phyloP scores from a whole-genome alignment of 2,113 vertebrate species.

The Gymnogyps californianus region DNA sequence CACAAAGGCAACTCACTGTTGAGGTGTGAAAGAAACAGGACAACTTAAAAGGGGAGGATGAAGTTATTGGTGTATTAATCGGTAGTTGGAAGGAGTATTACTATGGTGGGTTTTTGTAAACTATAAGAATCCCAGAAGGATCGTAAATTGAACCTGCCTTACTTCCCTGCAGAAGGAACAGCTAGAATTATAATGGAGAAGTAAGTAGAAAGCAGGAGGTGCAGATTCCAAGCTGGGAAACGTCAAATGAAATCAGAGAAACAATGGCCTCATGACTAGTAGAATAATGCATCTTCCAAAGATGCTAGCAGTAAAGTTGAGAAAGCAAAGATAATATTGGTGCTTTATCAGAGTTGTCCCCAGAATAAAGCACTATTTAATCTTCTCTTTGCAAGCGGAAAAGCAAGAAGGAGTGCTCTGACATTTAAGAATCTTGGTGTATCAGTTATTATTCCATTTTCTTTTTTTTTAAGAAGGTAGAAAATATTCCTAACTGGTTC shows the following conservation, averaged over 20 bases:
- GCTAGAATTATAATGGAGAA: neutral
- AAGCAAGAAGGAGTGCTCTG: neutral
- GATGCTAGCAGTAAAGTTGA: neutral
- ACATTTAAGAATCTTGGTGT: neutral
- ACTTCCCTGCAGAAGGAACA: neutral
- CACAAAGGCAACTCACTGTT: neutral
- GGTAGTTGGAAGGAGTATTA: neutral
- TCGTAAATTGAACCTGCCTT: neutral
- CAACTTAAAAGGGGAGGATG: neutral
- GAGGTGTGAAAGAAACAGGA: neutral
- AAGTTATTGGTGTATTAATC: neutral
- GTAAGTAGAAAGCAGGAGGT: neutral
- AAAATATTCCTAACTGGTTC: slow-evolving; percentile 25
- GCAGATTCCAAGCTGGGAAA: neutral
- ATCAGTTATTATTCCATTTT: slow-evolving; percentile 14
- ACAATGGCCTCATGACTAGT: neutral
- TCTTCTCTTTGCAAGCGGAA: neutral
- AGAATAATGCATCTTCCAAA: neutral
- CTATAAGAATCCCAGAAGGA: neutral
- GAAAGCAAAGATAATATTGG: neutral
- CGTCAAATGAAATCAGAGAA: neutral
- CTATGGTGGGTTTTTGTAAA: neutral
- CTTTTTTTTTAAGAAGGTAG: neutral
- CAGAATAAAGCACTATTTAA: neutral
- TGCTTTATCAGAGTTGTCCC: neutral